These are phyloP conservation scores for Helarctos malayanus DNA, from an alignment of 2,797 vertebrate genomes.

Conservation along the genomic window DNA sequence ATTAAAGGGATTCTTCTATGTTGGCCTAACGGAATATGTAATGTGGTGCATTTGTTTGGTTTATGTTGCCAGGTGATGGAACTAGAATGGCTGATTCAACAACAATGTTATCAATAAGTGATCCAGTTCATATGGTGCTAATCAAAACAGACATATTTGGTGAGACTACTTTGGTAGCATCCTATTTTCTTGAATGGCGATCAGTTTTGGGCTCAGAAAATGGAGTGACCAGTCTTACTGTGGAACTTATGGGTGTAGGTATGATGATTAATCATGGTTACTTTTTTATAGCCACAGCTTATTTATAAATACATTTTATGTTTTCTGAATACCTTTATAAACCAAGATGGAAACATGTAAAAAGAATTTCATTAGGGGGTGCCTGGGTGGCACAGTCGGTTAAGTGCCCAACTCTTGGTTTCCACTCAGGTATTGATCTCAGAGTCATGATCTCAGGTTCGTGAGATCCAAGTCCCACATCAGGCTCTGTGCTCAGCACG, in stretches of 20 bases:
- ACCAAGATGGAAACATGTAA: not conserved
- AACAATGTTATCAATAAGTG: slow-evolving; percentile 96
- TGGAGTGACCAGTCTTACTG: slow-evolving; percentile 92
- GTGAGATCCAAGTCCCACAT: not conserved
- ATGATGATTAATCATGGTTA: slow-evolving; percentile 86
- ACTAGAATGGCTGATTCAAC: slow-evolving; percentile 96
- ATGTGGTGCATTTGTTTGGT: not conserved
- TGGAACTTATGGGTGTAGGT: slow-evolving; percentile 98
- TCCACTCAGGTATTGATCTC: not conserved
- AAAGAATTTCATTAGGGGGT: not conserved
- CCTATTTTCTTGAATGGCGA: slow-evolving; percentile 98
- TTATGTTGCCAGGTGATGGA: slow-evolving; percentile 92
- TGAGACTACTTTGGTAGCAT: slow-evolving; percentile 95
- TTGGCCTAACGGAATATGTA: slow-evolving; percentile 22
- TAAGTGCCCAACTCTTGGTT: not conserved
- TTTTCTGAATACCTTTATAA: not conserved
- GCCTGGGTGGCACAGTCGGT: not conserved
- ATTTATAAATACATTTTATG: slow-evolving; percentile 14
- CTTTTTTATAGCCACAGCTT: slow-evolving; percentile 12
- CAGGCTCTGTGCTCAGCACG: not conserved
- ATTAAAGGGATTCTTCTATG: slow-evolving; percentile 50
- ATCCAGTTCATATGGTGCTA: slow-evolving; percentile 97
- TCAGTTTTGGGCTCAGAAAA: slow-evolving; percentile 93
- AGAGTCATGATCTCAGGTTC: not conserved
- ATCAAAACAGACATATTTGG: slow-evolving; percentile 95